These are phyloP conservation scores for Gracilinanus agilis DNA, from an alignment of 2,113 vertebrate genomes.

Conservation along the genomic window DNA sequence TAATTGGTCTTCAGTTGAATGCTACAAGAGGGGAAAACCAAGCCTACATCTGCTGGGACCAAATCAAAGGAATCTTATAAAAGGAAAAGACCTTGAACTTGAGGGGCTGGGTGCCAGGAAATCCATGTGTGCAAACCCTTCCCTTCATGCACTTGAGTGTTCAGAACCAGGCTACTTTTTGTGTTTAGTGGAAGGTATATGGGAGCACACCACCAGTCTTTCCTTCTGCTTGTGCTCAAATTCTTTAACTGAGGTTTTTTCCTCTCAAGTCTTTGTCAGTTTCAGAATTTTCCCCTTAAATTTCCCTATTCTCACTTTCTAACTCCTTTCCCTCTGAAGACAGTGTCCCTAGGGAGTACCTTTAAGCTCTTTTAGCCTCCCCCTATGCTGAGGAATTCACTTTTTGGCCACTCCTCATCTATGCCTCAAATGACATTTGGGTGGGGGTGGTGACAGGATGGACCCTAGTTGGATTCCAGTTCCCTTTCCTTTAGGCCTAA, in stretches of 20 bases:
- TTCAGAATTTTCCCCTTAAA: background rate
- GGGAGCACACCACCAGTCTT: background rate
- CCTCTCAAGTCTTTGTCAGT: background rate
- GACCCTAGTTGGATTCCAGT: background rate
- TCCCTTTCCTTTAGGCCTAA: background rate
- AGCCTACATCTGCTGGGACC: background rate
- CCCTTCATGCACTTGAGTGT: background rate
- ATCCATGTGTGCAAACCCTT: background rate
- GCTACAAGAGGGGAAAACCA: background rate
- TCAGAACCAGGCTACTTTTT: background rate
- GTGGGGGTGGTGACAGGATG: background rate
- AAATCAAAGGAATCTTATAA: background rate
- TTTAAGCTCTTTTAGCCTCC: background rate
- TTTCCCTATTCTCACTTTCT: background rate
- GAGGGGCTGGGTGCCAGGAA: background rate
- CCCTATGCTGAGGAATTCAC: background rate
- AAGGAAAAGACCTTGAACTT: conserved; percentile 1
- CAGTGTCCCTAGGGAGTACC: background rate
- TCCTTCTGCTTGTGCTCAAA: background rate
- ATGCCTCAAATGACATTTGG: background rate
- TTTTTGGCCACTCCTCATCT: background rate
- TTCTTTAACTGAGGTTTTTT: background rate
- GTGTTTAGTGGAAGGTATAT: background rate
- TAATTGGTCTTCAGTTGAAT: background rate
- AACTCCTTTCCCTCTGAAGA: background rate